Evolutionary conservation across 2,888 invertebrate genomes (phyloP).

Genomic region (Thalpophila matura): DNA sequence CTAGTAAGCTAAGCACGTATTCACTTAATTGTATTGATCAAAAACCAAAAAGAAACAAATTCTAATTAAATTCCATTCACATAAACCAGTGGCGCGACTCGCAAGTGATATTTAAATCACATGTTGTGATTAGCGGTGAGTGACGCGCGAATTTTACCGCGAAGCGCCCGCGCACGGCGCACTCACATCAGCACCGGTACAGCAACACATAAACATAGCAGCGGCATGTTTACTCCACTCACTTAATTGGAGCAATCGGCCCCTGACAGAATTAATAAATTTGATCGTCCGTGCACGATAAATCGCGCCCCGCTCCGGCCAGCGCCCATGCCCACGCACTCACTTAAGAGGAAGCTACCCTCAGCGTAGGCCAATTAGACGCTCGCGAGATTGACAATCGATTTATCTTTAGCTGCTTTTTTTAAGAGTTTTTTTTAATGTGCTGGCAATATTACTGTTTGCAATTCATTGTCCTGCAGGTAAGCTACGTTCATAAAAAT

Average conservation of each 20-base stretch:
- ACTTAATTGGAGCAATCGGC: slow-evolving; percentile 88
- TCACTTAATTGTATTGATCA: slow-evolving; percentile 47
- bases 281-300: slow-evolving; percentile 80
- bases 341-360: slow-evolving; percentile 62
- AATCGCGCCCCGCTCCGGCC: slow-evolving; percentile 72
- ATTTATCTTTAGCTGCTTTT: slow-evolving; percentile 51
- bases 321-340: slow-evolving; percentile 77
- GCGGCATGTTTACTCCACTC: slow-evolving; percentile 83
- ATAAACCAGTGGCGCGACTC: slow-evolving; percentile 49
- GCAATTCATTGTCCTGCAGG: slow-evolving; percentile 13
- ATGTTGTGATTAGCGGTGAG: slow-evolving; percentile 72
- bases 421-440: slow-evolving; percentile 55
- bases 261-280: slow-evolving; percentile 87
- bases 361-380: slow-evolving; percentile 61
- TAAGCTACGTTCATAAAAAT: slow-evolving; percentile 13
- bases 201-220: slow-evolving; percentile 78
- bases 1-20: slow-evolving; percentile 22
- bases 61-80: slow-evolving; percentile 52
- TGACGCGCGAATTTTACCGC: slow-evolving; percentile 74
- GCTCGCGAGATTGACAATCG: slow-evolving; percentile 60
- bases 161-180: slow-evolving; percentile 58
- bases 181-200: slow-evolving; percentile 56
- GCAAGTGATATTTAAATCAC: slow-evolving; percentile 71
- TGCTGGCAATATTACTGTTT: slow-evolving; percentile 37
- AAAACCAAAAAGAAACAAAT: slow-evolving; percentile 33